Percentiles rank a stretch among this genome's conserved stretches.
Conservation (phyloP, 2,797 vertebrate genomes). For the Brotula barbata region DNA sequence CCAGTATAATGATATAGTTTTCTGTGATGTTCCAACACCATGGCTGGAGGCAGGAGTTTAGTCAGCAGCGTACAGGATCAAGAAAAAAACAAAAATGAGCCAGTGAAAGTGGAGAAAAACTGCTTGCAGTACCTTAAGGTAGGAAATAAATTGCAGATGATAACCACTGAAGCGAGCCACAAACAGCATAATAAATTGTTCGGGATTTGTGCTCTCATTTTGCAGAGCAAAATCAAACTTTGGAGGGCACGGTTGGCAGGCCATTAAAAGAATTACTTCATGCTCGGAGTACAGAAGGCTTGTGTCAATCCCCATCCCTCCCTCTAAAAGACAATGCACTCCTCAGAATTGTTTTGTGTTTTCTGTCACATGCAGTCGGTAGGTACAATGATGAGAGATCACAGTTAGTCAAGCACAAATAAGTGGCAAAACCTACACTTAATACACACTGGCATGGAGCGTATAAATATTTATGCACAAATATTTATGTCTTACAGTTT, state of each 20-base stretch:
- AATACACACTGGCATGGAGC: conserved; percentile 53
- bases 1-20: conserved; percentile 80
- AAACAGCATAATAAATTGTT: conserved; percentile 85
- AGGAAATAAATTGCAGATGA: conserved; percentile 83
- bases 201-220: conserved; percentile 76
- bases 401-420: conserved; percentile 62
- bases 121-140: conserved; percentile 81
- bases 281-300: conserved; percentile 75
- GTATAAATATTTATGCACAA: conserved; percentile 73
- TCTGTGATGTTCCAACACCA: conserved; percentile 81
- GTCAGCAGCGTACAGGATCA: conserved; percentile 76
- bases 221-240: conserved; percentile 81
- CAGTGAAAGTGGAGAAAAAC: conserved; percentile 79
- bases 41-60: conserved; percentile 82
- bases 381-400: conserved; percentile 62
- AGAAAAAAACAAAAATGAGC: conserved; percentile 67
- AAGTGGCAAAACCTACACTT: conserved; percentile 59
- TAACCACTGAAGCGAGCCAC: conserved; percentile 78
- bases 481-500: conserved; percentile 77
- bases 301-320: conserved; percentile 76
- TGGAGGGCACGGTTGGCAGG: conserved; percentile 73
- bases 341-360: conserved; percentile 54
- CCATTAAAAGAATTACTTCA: conserved; percentile 84
- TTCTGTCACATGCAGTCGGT: conserved; percentile 50
- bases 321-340: conserved; percentile 54